Base-by-base conservation (phyloP, 2,888 invertebrate species). In the Crioceris asparagi region DNA sequence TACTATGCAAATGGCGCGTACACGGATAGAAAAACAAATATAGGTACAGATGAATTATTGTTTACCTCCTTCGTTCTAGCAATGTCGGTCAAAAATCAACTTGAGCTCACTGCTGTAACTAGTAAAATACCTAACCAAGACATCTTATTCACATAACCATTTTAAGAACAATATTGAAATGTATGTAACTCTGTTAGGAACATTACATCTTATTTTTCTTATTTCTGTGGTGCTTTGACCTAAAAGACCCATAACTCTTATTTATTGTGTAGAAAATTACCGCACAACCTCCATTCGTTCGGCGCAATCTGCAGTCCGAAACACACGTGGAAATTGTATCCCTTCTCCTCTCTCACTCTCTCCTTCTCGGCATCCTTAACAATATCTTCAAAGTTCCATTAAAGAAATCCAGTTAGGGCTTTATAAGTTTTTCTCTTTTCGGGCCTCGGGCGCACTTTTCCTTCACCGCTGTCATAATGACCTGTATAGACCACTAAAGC, bases 221-320 rank as follows among this genome's bases (percentile, higher is more conserved):
- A n/a, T n/a, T n/a, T n/a, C n/a, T n/a, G n/a, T n/a, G n/a, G n/a
- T n/a, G n/a, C n/a, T n/a, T n/a, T n/a, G n/a, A n/a, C 54, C 54
- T 52, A 46, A 48, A 46, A 49, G 45, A 52, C 48, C 55, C 64
- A 63, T 63, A 61, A 62, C 62, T 64, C 62, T 62, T 62, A 62
- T 64, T 65, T 65, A 65, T 64, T 63, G 62, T 60, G 63, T 60
- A 58, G 63, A 62, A 64, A 64, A 62, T 60, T 61, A 60, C 54
- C 54, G 48, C 56, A 60, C 59, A 57, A 56, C 57, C 55, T 53
- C 54, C 49, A 53, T 55, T 55, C 69, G 69, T 71, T 70, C 70
- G 70, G 44, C 36, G 33, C 38, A 35, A 34, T 36, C 35, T 42
- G 41, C 36, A 39, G 38, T 38, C 45, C 39, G 35, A 46, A 44